phyloP scores from a whole-genome alignment of 2,888 invertebrate species.

The Galeopsomyia nigrocyanea region DNA sequence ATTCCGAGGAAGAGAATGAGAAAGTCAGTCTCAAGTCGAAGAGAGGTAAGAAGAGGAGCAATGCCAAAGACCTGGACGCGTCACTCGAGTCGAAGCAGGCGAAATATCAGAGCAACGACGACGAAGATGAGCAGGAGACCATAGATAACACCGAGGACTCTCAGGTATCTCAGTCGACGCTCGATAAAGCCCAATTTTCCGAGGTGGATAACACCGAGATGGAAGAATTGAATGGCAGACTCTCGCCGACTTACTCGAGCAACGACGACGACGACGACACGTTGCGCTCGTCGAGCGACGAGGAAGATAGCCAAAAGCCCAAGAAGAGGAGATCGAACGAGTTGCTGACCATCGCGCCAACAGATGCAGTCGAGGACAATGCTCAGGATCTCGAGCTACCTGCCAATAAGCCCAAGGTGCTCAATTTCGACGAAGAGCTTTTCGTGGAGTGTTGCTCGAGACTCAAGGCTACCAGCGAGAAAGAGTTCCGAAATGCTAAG shows the following conservation, averaged over 20 bases:
- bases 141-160: slow-evolving; percentile 22
- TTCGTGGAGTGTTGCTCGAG: slow-evolving; percentile 67
- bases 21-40: slow-evolving; percentile 13
- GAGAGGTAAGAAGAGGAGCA: slow-evolving; percentile 50
- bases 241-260: slow-evolving; percentile 57
- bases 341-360: slow-evolving; percentile 63
- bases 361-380: slow-evolving; percentile 65
- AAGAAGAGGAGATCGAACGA: slow-evolving; percentile 46
- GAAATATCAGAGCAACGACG: slow-evolving; percentile 23
- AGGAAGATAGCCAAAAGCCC: slow-evolving; percentile 44
- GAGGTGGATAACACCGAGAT: slow-evolving; percentile 45
- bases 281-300: slow-evolving; percentile 50
- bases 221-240: slow-evolving; percentile 52
- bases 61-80: slow-evolving; percentile 50
- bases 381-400: slow-evolving; percentile 58
- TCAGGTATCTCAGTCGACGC: slow-evolving; percentile 19
- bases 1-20: too few relatives aligned
- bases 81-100: neutral
- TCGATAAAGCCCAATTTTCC: neutral
- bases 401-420: slow-evolving; percentile 56
- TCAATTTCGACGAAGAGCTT: slow-evolving; percentile 66
- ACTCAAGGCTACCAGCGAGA: slow-evolving; percentile 65
- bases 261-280: slow-evolving; percentile 57
- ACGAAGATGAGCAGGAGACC: neutral
- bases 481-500: slow-evolving; percentile 64